phyloP scores from a whole-genome alignment of 2,113 vertebrate genomes.

The Ibidorhyncha struthersii region DNA sequence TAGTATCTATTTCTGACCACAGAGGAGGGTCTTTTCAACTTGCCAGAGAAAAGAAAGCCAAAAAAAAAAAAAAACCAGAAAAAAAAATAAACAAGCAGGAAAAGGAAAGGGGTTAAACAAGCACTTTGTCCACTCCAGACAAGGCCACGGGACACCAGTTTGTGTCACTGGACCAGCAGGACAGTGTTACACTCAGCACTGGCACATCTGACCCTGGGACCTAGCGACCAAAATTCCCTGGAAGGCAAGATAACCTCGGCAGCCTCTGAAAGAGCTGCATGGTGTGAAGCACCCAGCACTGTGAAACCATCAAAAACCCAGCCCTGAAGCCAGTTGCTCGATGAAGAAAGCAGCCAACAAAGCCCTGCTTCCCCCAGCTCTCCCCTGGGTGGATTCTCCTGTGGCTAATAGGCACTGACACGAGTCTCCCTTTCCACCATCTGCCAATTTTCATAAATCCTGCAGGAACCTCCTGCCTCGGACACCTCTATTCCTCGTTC shows the following conservation, averaged over 20 bases:
- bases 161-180: neutral
- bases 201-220: neutral
- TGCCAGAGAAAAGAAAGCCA: neutral
- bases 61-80: neutral
- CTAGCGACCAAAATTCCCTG: accelerated
- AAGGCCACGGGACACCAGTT: neutral
- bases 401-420: neutral
- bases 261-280: neutral
- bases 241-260: neutral
- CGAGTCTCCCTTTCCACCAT: neutral
- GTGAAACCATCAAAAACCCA: neutral
- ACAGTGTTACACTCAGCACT: neutral
- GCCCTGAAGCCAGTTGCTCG: neutral
- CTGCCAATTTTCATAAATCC: neutral
- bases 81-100: neutral
- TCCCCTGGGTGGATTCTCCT: neutral
- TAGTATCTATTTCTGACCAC: neutral
- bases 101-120: neutral
- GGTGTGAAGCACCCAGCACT: too few relatives aligned
- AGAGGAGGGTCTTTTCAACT: neutral
- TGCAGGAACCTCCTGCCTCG: neutral
- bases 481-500: neutral
- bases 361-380: neutral
- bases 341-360: too few relatives aligned
- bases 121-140: neutral